Evolutionary conservation across 2,888 invertebrate species (phyloP).

Genomic region (Perizoma flavofasciatum): DNA sequence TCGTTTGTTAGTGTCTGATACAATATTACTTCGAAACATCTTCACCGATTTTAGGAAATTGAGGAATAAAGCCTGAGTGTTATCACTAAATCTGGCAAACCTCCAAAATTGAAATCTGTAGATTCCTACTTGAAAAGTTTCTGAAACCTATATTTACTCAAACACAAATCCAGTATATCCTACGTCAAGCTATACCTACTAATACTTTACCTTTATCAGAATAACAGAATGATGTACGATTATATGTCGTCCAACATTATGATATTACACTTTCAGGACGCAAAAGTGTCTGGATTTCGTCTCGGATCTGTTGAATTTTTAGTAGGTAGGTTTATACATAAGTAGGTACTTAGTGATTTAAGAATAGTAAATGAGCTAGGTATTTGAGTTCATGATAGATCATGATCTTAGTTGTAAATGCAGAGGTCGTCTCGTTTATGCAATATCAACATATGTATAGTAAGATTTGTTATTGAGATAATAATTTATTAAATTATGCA

Average conservation of each 20-base stretch:
- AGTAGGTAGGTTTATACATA: conserved; percentile 24
- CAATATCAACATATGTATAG: conserved; percentile 17
- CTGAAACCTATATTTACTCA: too few species aligned
- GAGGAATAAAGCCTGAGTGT: too few species aligned
- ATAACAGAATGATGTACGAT: too few species aligned
- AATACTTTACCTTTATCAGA: too few species aligned
- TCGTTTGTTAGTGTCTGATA: too few species aligned
- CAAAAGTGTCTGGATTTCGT: conserved; percentile 56
- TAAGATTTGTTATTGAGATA: conserved; percentile 18
- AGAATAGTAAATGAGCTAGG: conserved; percentile 29
- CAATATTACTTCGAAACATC: too few species aligned
- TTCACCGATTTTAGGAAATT: too few species aligned
- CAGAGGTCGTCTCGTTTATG: conserved; percentile 33
- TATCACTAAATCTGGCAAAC: too few species aligned
- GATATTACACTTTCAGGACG: conserved; percentile 64
- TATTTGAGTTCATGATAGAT: conserved; percentile 24
- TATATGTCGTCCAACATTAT: conserved; percentile 17
- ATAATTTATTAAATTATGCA: conserved; percentile 21
- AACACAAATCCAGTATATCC: too few species aligned
- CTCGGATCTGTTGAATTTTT: conserved; percentile 43
- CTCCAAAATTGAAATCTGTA: too few species aligned
- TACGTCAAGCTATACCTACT: too few species aligned
- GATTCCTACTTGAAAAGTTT: too few species aligned
- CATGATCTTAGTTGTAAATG: conserved; percentile 31
- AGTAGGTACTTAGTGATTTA: conserved; percentile 9